Evolutionary conservation across 2,113 vertebrate genomes (phyloP).

Genomic region (Entomyzon cyanotis): DNA sequence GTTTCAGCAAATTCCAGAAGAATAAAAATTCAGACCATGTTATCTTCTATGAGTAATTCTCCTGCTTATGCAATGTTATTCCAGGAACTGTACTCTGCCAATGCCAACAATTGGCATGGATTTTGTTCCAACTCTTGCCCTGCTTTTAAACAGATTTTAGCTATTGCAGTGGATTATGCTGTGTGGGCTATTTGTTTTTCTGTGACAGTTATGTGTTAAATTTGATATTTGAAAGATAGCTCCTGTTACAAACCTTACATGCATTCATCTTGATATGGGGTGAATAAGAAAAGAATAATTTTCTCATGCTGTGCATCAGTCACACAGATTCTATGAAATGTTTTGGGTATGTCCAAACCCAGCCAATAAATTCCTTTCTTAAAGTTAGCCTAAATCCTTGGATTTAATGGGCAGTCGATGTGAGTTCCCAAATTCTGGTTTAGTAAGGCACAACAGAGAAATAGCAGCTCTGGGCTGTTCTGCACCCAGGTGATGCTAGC

Average conservation of each 20-base stretch:
- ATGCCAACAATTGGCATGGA: constrained; percentile 34
- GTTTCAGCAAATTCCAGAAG: constrained; percentile 40
- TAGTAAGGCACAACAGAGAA: neutral
- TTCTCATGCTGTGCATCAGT: neutral
- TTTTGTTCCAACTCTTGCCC: constrained; percentile 17
- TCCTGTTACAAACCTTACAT: neutral
- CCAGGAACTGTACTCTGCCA: constrained; percentile 35
- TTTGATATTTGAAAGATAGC: constrained; percentile 8
- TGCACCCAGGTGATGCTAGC: neutral
- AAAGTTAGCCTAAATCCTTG: neutral
- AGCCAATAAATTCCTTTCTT: neutral
- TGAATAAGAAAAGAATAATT: neutral
- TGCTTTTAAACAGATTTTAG: constrained; percentile 52
- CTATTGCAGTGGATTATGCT: neutral
- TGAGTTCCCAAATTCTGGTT: neutral
- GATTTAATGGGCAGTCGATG: neutral
- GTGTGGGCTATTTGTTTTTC: neutral
- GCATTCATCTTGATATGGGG: neutral
- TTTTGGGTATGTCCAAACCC: neutral
- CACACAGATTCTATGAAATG: neutral
- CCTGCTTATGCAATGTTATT: constrained; percentile 54
- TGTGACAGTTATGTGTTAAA: neutral
- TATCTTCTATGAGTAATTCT: constrained; percentile 34
- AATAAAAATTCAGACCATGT: constrained; percentile 34
- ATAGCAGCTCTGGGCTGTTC: neutral